Percentiles rank a stretch among this genome's conserved stretches.
phyloP scores from a whole-genome alignment of 2,113 vertebrate species.

The Aix galericulata region DNA sequence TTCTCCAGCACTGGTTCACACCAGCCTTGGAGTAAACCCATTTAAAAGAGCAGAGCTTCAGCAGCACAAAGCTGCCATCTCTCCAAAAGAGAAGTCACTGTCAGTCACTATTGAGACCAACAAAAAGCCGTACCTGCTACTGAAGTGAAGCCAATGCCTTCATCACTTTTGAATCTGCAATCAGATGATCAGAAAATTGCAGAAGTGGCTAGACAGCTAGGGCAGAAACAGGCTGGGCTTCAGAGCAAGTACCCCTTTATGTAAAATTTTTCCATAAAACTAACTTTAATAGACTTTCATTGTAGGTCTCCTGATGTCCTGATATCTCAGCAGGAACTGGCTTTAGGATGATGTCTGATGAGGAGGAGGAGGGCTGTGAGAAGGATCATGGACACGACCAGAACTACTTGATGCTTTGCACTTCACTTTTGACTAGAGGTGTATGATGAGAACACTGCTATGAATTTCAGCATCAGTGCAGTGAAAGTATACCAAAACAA shows the following conservation, averaged over 20 bases:
- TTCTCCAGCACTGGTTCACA: not conserved
- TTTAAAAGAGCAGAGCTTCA: not conserved
- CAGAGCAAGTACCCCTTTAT: not conserved
- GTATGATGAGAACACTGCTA: not conserved
- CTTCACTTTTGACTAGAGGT: not conserved
- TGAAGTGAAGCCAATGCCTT: not conserved
- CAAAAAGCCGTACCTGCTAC: accelerated
- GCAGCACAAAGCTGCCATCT: not conserved
- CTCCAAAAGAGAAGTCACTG: not conserved
- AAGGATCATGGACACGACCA: not conserved
- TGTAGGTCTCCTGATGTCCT: not conserved
- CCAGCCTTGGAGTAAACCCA: not conserved
- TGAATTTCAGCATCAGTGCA: not conserved
- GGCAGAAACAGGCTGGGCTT: not conserved
- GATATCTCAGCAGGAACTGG: not conserved
- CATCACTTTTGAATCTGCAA: not conserved
- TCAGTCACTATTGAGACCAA: not conserved
- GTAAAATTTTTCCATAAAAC: not conserved
- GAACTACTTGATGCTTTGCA: not conserved
- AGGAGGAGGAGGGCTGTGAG: not conserved
- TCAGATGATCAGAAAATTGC: not conserved
- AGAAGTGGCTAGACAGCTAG: not conserved
- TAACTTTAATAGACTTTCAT: not conserved
- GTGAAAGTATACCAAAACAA: not conserved
- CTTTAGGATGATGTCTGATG: not conserved